phyloP scores from a whole-genome alignment of 2,888 invertebrate genomes.

The Xestoiulus laeticollis region DNA sequence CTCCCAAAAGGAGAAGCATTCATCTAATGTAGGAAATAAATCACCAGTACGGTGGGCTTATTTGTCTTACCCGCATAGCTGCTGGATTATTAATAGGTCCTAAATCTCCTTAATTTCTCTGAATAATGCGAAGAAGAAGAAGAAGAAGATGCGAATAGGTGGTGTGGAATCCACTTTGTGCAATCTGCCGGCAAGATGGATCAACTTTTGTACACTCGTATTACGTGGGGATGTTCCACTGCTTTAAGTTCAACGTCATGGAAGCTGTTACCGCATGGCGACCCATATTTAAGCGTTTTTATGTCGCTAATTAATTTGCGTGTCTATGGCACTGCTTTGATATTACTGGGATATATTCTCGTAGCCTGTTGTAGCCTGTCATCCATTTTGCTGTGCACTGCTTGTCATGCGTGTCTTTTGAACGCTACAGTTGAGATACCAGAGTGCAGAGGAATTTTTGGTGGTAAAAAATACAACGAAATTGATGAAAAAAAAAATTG shows the following conservation, averaged over 20 bases:
- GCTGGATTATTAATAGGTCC: conserved; percentile 20
- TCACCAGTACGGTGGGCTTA: neutral
- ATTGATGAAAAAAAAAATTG: neutral
- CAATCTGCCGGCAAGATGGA: conserved; percentile 45
- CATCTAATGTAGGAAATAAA: conserved; percentile 19
- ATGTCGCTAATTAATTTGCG: conserved; percentile 38
- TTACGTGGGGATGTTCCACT: conserved; percentile 52
- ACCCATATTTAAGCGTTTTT: conserved; percentile 42
- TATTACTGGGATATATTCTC: neutral
- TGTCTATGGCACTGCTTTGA: neutral
- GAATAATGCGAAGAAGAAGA: conserved; percentile 31
- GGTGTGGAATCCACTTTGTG: conserved; percentile 44
- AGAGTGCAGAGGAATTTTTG: neutral
- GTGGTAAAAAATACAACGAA: neutral
- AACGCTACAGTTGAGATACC: conserved; percentile 23
- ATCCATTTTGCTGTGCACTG: neutral
- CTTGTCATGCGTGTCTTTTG: conserved; percentile 4
- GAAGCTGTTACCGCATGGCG: conserved; percentile 39
- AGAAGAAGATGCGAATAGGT: conserved; percentile 30
- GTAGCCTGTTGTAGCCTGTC: neutral
- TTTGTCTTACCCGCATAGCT: conserved; percentile 45
- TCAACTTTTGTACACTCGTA: conserved; percentile 54
- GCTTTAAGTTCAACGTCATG: conserved; percentile 45
- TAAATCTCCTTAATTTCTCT: conserved; percentile 34
- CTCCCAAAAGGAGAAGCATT: conserved; percentile 2